phyloP scores from a whole-genome alignment of 2,797 vertebrate genomes.

The Acipenser ruthenus region DNA sequence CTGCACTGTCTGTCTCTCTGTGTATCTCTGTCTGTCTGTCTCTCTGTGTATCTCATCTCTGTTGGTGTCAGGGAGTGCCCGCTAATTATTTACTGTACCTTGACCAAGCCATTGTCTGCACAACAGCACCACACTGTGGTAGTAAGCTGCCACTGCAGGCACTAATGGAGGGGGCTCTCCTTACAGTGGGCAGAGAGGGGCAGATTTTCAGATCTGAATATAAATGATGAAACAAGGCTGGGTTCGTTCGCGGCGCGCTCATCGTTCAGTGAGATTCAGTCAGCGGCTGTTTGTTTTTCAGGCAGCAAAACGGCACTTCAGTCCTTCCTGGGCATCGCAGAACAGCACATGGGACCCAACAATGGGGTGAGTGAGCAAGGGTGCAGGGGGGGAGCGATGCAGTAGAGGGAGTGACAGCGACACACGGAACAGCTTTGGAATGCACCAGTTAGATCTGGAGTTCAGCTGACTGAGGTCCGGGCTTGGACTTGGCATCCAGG shows the following conservation, averaged over 20 bases:
- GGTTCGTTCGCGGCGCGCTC: too few relatives aligned
- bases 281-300: slow-evolving; percentile 45
- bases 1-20: not conserved
- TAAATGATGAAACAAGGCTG: slow-evolving; percentile 3
- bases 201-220: not conserved
- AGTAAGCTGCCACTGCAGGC: not conserved
- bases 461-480: too few relatives aligned
- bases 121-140: not conserved
- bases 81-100: not conserved
- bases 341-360: slow-evolving; percentile 90
- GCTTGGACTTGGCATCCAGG: too few relatives aligned
- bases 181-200: slow-evolving; percentile 7
- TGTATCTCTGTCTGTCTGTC: too few relatives aligned
- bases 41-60: not conserved
- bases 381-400: not conserved
- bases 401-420: too few relatives aligned
- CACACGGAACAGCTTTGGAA: too few relatives aligned
- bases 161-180: not conserved
- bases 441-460: too few relatives aligned
- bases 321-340: slow-evolving; percentile 92
- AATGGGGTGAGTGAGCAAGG: slow-evolving; percentile 71
- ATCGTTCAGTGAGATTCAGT: slow-evolving; percentile 3
- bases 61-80: not conserved
- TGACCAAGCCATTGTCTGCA: not conserved
- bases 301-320: slow-evolving; percentile 91